Evolutionary conservation across 1,140 invertebrate genomes (phyloP).

Genomic region (Drosophila ohnishii): DNA sequence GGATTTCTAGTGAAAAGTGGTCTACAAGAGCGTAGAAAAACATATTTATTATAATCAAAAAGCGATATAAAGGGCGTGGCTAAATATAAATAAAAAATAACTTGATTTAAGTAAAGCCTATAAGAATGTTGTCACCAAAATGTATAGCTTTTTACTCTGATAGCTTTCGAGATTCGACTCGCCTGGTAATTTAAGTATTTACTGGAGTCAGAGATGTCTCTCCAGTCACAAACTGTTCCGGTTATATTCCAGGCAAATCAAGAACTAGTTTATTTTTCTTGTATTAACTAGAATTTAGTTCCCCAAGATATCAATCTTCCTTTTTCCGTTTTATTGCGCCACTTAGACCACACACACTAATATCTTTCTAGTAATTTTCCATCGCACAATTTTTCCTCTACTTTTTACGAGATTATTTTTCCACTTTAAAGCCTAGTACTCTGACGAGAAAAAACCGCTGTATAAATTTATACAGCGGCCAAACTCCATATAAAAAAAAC

Average conservation of each 20-base stretch:
- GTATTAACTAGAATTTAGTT: conserved; percentile 3
- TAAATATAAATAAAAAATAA: not conserved
- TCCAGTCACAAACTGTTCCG: not conserved
- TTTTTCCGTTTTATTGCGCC: conserved; percentile 21
- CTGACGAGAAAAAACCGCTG: no score
- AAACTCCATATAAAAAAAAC: no score
- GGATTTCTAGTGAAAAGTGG: conserved; percentile 41
- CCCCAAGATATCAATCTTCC: conserved; percentile 8
- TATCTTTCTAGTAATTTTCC: conserved; percentile 46
- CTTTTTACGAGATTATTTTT: conserved; percentile 61
- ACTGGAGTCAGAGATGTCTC: not conserved
- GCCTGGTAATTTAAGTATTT: not conserved
- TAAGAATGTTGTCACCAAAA: not conserved
- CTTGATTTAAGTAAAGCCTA: not conserved
- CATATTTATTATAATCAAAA: not conserved
- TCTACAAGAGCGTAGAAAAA: conserved; percentile 24
- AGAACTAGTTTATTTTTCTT: conserved; percentile 11
- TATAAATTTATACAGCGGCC: no score
- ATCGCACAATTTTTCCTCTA: conserved; percentile 37
- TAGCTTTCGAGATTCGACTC: not conserved
- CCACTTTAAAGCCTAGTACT: no score
- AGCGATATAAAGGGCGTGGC: not conserved
- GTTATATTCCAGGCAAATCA: not conserved
- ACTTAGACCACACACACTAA: conserved; percentile 34
- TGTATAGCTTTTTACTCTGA: no score